These are phyloP conservation scores for Urosaurus nigricauda DNA, from an alignment of 2,797 vertebrate species.

Conservation along the genomic window DNA sequence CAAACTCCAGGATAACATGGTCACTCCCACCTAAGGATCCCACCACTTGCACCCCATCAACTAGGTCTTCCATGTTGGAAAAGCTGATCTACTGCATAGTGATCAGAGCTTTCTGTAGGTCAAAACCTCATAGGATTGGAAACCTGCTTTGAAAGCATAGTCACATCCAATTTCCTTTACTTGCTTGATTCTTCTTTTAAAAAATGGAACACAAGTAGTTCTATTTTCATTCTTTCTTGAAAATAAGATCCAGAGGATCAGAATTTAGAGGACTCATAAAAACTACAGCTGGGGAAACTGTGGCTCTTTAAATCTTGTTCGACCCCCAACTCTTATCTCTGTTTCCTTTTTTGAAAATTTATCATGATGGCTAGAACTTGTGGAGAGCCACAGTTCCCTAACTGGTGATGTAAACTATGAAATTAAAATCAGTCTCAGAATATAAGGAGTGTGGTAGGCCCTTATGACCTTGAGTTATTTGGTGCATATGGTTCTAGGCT, in stretches of 20 bases:
- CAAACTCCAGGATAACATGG: too few relatives aligned
- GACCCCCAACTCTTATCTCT: neutral
- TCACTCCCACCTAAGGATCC: too few relatives aligned
- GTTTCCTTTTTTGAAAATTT: neutral
- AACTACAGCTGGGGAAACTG: neutral
- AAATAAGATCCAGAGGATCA: neutral
- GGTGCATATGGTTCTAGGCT: constrained; percentile 9
- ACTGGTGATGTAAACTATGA: neutral
- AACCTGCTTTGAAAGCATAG: neutral
- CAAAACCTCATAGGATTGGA: neutral
- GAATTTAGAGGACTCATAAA: neutral
- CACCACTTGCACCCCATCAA: too few relatives aligned
- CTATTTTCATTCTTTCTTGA: neutral
- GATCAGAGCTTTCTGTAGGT: neutral
- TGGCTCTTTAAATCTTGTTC: neutral
- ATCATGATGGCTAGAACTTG: neutral
- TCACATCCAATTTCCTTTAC: neutral
- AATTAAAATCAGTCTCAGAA: constrained; percentile 21
- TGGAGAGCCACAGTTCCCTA: neutral
- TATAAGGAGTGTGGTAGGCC: neutral
- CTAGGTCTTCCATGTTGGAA: too few relatives aligned
- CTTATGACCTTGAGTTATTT: neutral
- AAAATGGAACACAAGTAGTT: neutral
- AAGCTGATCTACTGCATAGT: neutral
- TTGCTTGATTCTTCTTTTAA: neutral